Base-by-base conservation (phyloP, 2,113 vertebrate genomes). In the Archocentrus centrarchus region DNA sequence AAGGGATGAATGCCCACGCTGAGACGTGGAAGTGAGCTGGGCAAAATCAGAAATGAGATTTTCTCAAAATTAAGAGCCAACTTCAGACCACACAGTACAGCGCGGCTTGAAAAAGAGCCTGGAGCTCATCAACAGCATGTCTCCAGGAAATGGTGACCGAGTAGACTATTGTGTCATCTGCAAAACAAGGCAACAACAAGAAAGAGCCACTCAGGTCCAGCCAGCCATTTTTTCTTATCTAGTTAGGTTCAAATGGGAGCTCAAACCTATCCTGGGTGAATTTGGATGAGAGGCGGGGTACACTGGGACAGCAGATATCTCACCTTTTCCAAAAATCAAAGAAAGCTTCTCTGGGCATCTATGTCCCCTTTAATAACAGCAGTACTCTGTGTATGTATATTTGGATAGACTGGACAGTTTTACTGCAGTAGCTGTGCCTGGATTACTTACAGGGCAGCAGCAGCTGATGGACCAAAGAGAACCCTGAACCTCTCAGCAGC, bases 391-490 rank as follows among this genome's bases (percentile, higher is more conserved):
- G 10, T 32, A 27, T 9, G 3, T 53, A 8, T 13, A 50, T 8
- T 3, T 53, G 10, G n/a, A 13, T 2, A 0, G 66, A 32, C 24
- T 53, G 44, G 27, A 53, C 44, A 53, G 11, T 20, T 73, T 32
- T 73, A 0, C 17, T 53, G 0, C 66, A 73, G 66, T 20, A 53
- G 44, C 24, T 53, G 66, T 17, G 47, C 6, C 47, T 50, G 47
- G 15, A 50, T 53, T 73, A 32, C 44, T 32, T 47, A 53, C 17
- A 58, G 3, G 44, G 53, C 44, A 50, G 32, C 9, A 53, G n/a
- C n/a, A 27, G 47, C 47, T n/a, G 47, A 73, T 18, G 47, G 50
- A 73, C 68, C 17, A 0, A 32, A n/a, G 24, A 73, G 0, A 73
- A 8, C 66, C 17, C 17, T 4, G 0, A 73, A 53, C 53, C 27